Evolutionary conservation across 1,140 invertebrate genomes (phyloP), one percentile per base, ranked within the genome.

Genomic region (Hypsibius dujardini): DNA sequence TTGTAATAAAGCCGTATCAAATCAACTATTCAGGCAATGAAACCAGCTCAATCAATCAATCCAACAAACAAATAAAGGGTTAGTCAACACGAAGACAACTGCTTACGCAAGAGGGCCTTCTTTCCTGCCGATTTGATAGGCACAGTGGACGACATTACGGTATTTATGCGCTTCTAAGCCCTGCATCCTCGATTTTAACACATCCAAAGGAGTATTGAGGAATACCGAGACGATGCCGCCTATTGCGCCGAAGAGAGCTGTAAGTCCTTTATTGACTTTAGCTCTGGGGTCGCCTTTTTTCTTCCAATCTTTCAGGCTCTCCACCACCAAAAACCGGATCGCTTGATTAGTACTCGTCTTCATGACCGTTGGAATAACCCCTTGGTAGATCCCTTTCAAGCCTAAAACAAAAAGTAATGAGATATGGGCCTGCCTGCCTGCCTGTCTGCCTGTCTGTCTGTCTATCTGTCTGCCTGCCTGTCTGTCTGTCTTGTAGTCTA

Each of bases 261-360:
- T 56, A 7, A 56, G n/a, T 12, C 50, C 50, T n/a, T 56, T 56
- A 56, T 56, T 56, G 7, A 56, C 50, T 56, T 56, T 56, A 7
- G 50, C 50, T 7, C n/a, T 7, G n/a, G 50, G 50, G n/a, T 56
- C 50, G 50, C n/a, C 50, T 12, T n/a, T n/a, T n/a, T 56, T 56
- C n/a, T 56, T 56, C 50, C 50, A 56, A n/a, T n/a, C 50, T 56
- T 56, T 56, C 50, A 56, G n/a, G n/a, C 50, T n/a, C n/a, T 56
- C 50, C 50, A 56, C 50, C n/a, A 56, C 50, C 7, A n/a, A 56
- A 56, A 56, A 56, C 7, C 50, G 50, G 50, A 56, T 56, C 7
- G 50, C 50, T 56, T 56, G 50, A 56, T 56, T 56, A 7, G 50
- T 56, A 56, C 50, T 56, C 7, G 50, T 56, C 50, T 56, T 56